Evolutionary conservation across 2,888 invertebrate genomes (phyloP), one percentile per base, ranked within the genome.

Genomic region (Euclidia mi): DNA sequence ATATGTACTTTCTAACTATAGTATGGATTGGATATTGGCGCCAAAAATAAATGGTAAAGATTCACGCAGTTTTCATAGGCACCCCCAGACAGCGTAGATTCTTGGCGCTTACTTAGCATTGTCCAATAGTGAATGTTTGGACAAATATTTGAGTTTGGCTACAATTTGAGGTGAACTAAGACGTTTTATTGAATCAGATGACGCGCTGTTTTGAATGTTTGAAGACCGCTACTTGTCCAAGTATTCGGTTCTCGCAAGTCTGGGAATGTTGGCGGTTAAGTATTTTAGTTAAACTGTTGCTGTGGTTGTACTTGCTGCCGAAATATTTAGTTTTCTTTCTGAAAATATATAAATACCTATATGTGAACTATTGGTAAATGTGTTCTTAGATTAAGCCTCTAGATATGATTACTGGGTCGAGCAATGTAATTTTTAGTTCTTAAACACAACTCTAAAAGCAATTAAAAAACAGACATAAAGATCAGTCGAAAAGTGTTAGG

Each of bases 61-160:
- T 11, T 1, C 3, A 7, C 47, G 51, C 44, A 1, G 11, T 48
- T 51, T 15, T 15, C 17, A 20, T 53, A 50, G 69, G 74, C 50
- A 42, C 42, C 58, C 56, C 46, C 20, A 41, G 37, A 53, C 48
- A 53, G 37, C 47, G 52, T 20, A 71, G 58, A 66, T 69, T 73
- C 73, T 74, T 74, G 74, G 73, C 74, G 73, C 74, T 74, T 74
- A 71, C 73, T 74, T 74, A 64, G 73, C 73, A 74, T 71, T 74
- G 73, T 73, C 74, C 73, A 74, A 74, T 63, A 63, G 58, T 49
- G 64, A 73, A 71, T 73, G 74, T 74, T 74, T 71, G 71, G 47
- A 45, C 71, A 71, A 74, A 74, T 71, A 73, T 74, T 73, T 73
- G 74, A 69, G 69, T 73, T 74, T 65, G 56, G 60, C 64, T 57